A percentile compares a stretch with the other conserved stretches of the same genome.
These are phyloP conservation scores for Agrochola lota DNA, from an alignment of 2,888 invertebrate species.

Conservation along the genomic window DNA sequence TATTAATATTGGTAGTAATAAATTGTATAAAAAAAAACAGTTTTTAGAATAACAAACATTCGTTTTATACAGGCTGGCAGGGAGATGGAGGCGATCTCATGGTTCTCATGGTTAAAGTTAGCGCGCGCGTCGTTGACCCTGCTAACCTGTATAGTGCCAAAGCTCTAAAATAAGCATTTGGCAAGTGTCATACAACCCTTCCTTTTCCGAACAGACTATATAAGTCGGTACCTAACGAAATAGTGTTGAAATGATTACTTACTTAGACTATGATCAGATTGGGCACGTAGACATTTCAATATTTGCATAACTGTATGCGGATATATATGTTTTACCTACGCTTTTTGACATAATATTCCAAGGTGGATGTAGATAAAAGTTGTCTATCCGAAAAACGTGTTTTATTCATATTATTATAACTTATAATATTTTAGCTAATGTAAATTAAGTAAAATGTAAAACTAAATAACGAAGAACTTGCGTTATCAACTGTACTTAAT, in stretches of 20 bases:
- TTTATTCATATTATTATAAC: not conserved
- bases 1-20: not conserved
- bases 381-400: slow-evolving; percentile 18
- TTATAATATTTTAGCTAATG: slow-evolving; percentile 16
- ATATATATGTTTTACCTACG: slow-evolving; percentile 23
- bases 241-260: slow-evolving; percentile 23
- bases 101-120: too few species aligned
- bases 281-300: slow-evolving; percentile 31
- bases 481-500: slow-evolving; percentile 1
- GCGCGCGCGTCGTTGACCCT: too few species aligned
- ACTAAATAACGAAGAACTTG: slow-evolving; percentile 3
- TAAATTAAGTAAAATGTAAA: slow-evolving; percentile 36
- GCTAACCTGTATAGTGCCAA: too few species aligned
- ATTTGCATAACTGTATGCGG: slow-evolving; percentile 38
- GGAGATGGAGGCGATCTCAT: too few species aligned
- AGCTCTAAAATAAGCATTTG: not conserved
- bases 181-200: not conserved
- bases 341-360: slow-evolving; percentile 26
- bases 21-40: too few species aligned
- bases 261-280: slow-evolving; percentile 23
- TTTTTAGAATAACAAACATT: not conserved
- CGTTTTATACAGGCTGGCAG: not conserved
- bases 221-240: not conserved
- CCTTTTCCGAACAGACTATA: not conserved
- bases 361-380: slow-evolving; percentile 14